Base-by-base conservation (phyloP, 1,140 invertebrate genomes). In the Antheraea pernyi region DNA sequence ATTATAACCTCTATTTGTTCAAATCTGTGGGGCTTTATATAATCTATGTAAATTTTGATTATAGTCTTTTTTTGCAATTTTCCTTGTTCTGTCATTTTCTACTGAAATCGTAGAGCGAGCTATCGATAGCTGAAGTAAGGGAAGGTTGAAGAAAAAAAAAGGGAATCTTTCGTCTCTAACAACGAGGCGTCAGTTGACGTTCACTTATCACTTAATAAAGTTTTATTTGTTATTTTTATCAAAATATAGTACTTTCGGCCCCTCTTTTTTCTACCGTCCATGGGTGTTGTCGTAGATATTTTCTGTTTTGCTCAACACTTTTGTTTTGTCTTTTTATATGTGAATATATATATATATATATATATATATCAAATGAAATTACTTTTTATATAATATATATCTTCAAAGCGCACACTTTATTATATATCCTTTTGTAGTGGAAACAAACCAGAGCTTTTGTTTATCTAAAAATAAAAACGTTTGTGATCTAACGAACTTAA, bases 251-350 rank as follows among this genome's bases (percentile, higher is more conserved):
- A 36, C 53, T 61, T 37, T 73, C 46, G 62, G 74, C 79, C 74
- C 74, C 81, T 81, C 77, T 87, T 80, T 81, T 85, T 86, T 88
- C 83, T 82, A 85, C 87, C 87, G 87, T 89, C 87, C 87, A 88
- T 86, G 70, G 72, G 71, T 88, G 86, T 86, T 85, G 86, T 88
- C 70, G 63, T 71, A 73, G 68, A 69, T 48, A 59, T 61, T 64
- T 30, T 71, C 22, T 77, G 70, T 74, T 70, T 22, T 18, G 75
- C 72, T 75, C 60, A 74, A 75, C 61, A 68, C 74, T 63, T 65
- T 70, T 70, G 74, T 42, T 42, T 9, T 42, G 7, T 3, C 39
- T 42, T 59, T 74, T 13, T n/a, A 70, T 59, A 61, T 65, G 22
- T 30, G 22, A 30, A 30, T 30, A 4, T 30, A n/a, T n/a, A n/a